These are phyloP conservation scores for Nipponia nippon DNA, from an alignment of 2,113 vertebrate genomes.

Conservation along the genomic window DNA sequence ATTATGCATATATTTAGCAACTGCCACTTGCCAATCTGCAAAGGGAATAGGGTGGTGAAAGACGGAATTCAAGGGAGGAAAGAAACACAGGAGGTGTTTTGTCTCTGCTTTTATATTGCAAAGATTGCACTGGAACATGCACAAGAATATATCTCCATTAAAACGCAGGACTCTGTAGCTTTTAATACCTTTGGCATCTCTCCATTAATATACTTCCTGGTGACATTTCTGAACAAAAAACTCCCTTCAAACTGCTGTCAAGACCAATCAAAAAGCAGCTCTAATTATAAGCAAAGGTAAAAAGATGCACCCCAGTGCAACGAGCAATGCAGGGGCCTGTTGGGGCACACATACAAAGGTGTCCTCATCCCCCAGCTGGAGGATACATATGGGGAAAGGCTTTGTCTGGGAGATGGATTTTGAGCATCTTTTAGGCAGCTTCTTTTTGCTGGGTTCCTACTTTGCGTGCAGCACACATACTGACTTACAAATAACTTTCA, in stretches of 20 bases:
- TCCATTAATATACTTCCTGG: background rate
- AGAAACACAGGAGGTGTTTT: background rate
- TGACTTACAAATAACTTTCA: background rate
- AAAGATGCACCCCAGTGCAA: background rate
- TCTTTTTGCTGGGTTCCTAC: background rate
- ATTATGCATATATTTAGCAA: slow-evolving; percentile 57
- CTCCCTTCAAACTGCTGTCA: background rate
- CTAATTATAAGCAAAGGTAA: background rate
- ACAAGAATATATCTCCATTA: background rate
- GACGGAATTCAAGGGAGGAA: slow-evolving; percentile 8
- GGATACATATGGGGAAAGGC: background rate
- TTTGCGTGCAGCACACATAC: fast-evolving
- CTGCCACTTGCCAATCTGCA: background rate
- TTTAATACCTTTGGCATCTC: background rate
- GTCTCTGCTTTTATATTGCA: background rate
- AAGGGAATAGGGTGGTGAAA: background rate
- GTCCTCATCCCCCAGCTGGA: background rate
- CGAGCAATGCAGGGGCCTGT: background rate
- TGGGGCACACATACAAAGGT: background rate
- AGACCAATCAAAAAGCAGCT: background rate
- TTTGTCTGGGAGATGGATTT: background rate
- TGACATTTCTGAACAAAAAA: background rate
- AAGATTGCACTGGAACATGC: background rate
- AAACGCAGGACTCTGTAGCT: background rate
- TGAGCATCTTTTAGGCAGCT: background rate